Percentiles rank a stretch among this genome's conserved stretches.
phyloP scores from a whole-genome alignment of 2,113 vertebrate species.

The Podarcis muralis region DNA sequence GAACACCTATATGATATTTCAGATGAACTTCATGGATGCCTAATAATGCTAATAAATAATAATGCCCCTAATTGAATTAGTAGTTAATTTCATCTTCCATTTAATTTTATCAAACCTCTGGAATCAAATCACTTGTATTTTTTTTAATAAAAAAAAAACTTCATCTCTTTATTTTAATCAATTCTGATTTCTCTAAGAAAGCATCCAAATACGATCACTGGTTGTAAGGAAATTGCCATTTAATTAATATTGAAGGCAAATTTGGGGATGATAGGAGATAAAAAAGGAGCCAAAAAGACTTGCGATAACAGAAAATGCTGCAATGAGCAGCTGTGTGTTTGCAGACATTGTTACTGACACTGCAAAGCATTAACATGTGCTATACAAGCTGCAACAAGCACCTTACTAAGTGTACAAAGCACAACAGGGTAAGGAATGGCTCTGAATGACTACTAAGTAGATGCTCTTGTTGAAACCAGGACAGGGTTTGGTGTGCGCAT shows the following conservation, averaged over 20 bases:
- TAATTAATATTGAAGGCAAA: constrained; percentile 25
- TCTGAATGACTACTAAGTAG: not conserved
- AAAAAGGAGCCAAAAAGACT: not conserved
- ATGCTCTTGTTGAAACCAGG: not conserved
- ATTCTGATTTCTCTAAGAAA: not conserved
- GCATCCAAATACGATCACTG: constrained; percentile 13
- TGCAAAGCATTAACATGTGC: constrained; percentile 25
- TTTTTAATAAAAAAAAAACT: constrained; percentile 38
- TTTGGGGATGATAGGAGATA: constrained; percentile 13
- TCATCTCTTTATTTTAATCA: constrained; percentile 45
- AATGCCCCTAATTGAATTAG: constrained; percentile 45
- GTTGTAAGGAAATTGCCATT: constrained; percentile 24
- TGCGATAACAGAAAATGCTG: not conserved
- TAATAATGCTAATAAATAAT: constrained; percentile 42
- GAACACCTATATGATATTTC: constrained; percentile 29
- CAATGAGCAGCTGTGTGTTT: constrained; percentile 21
- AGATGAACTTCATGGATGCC: not conserved
- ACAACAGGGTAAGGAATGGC: not conserved
- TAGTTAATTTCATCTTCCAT: constrained; percentile 40
- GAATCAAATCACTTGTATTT: constrained; percentile 38
- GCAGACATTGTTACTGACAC: constrained; percentile 26
- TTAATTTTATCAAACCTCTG: constrained; percentile 46
- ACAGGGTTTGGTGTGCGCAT: not conserved
- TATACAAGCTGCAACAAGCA: constrained; percentile 20
- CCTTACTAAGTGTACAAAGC: not conserved